Percentiles rank a stretch among this genome's conserved stretches.
Evolutionary conservation across 2,797 vertebrate genomes (phyloP).

Genomic region (Spinibarbus caldwelli): DNA sequence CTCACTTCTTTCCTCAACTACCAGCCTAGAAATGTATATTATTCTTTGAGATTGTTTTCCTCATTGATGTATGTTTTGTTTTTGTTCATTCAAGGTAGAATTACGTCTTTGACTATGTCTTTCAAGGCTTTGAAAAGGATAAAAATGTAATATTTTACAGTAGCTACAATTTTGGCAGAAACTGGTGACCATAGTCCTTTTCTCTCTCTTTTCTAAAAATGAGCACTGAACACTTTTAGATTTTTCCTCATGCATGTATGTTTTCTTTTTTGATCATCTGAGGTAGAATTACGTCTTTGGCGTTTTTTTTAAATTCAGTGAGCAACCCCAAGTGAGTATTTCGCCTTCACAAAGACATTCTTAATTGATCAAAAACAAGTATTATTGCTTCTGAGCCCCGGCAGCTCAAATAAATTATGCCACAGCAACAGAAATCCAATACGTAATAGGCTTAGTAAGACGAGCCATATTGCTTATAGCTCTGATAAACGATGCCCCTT

Average conservation of each 20-base stretch:
- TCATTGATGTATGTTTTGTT: background rate
- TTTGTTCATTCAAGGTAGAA: background rate
- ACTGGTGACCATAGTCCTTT: background rate
- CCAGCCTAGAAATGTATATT: constrained; percentile 1
- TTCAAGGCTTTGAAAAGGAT: background rate
- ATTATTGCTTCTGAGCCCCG: constrained; percentile 57
- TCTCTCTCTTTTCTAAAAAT: background rate
- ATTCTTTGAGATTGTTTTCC: background rate
- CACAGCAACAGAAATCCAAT: constrained; percentile 55
- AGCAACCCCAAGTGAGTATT: constrained; percentile 46
- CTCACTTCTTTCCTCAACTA: background rate
- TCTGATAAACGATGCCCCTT: constrained; percentile 62
- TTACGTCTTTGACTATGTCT: background rate
- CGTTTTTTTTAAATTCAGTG: constrained; percentile 44
- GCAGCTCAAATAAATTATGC: constrained; percentile 60
- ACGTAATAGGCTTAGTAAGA: constrained; percentile 63
- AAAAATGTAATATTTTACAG: background rate
- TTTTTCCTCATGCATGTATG: background rate
- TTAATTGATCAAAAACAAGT: constrained; percentile 66
- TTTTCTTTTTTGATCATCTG: constrained; percentile 24
- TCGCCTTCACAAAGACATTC: constrained; percentile 54
- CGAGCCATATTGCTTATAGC: constrained; percentile 55
- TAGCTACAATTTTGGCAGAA: background rate
- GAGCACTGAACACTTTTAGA: background rate
- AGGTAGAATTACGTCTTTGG: constrained; percentile 34